Conservation (phyloP, 2,888 invertebrate species). For the Drosophila koepferae region DNA sequence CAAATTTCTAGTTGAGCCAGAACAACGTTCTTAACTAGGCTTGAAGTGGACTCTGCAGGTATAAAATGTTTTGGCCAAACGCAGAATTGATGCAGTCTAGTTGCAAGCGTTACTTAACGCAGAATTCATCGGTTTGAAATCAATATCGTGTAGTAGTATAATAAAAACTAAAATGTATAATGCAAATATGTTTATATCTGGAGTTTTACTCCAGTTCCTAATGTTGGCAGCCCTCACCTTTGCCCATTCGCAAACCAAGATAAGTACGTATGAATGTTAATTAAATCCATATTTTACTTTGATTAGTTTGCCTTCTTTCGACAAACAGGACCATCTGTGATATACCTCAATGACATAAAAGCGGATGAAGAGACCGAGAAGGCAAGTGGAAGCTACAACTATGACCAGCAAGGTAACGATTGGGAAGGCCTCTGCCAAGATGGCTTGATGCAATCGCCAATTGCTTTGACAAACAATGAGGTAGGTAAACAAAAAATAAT, state of each 20-base stretch:
- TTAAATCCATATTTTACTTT: too few relatives aligned
- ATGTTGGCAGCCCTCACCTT: slow-evolving; percentile 24
- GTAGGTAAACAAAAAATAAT: slow-evolving; percentile 29
- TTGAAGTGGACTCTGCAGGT: neutral
- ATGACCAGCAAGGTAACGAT: slow-evolving; percentile 61
- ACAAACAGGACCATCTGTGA: slow-evolving; percentile 29
- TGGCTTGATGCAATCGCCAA: slow-evolving; percentile 57
- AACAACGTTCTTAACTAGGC: neutral
- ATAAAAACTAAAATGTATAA: slow-evolving; percentile 22
- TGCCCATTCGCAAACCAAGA: slow-evolving; percentile 11
- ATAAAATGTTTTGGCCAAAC: neutral
- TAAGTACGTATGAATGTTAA: neutral
- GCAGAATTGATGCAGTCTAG: neutral
- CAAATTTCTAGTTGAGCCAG: neutral
- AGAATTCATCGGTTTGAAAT: neutral
- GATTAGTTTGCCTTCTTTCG: too few relatives aligned
- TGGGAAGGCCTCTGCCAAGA: slow-evolving; percentile 55
- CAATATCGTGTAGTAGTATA: neutral
- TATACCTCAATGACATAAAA: slow-evolving; percentile 38
- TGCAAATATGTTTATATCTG: slow-evolving; percentile 6
- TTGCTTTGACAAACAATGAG: slow-evolving; percentile 29
- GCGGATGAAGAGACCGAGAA: slow-evolving; percentile 29
- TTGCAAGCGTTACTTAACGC: neutral
- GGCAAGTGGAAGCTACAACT: slow-evolving; percentile 58
- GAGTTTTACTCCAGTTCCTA: slow-evolving; percentile 11